Conservation (phyloP, 1,140 invertebrate species). For the Polypedilum pembai region DNA sequence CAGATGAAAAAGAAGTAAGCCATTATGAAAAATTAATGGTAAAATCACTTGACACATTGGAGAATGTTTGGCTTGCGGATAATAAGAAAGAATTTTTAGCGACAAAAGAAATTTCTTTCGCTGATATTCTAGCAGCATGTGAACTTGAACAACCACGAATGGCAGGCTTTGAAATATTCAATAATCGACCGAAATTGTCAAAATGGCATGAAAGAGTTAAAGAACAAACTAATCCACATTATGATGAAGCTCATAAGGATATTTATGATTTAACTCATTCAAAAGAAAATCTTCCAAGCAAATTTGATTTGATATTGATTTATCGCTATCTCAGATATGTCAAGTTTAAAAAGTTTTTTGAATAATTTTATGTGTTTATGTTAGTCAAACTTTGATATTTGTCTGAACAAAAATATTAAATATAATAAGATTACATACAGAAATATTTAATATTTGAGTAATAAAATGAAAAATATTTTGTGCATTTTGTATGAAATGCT, state of each 20-base stretch:
- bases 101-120: conserved; percentile 59
- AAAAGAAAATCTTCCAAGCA: background rate
- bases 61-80: conserved; percentile 50
- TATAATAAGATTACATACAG: too few species aligned
- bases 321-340: too few species aligned
- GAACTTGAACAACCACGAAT: conserved; percentile 70
- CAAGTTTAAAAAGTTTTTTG: background rate
- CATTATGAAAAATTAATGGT: conserved; percentile 46
- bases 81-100: conserved; percentile 54
- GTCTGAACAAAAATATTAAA: too few species aligned
- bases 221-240: conserved; percentile 20
- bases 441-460: too few species aligned
- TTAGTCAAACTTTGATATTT: too few species aligned
- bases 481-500: too few species aligned
- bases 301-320: too few species aligned
- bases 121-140: conserved; percentile 71
- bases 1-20: conserved; percentile 31
- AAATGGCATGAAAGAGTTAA: conserved; percentile 21
- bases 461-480: too few species aligned
- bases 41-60: conserved; percentile 48
- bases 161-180: background rate
- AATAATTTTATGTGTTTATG: background rate
- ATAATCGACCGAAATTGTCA: background rate
- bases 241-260: conserved; percentile 26
- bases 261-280: background rate